phyloP scores from a whole-genome alignment of 2,113 vertebrate species.

The Lophotis ruficrista region DNA sequence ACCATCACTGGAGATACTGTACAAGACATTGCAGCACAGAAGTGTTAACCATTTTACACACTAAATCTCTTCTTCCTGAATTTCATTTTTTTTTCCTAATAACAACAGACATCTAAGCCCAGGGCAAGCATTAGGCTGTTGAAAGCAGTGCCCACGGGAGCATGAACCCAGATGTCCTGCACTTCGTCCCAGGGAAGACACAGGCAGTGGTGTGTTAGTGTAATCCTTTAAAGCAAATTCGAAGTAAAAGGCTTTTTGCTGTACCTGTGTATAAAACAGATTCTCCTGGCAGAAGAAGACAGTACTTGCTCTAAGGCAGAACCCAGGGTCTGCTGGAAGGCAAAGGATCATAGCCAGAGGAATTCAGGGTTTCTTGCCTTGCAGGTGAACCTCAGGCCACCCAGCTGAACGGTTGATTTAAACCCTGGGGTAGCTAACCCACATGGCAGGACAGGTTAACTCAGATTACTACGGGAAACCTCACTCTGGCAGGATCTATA shows the following conservation, averaged over 20 bases:
- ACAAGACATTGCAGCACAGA: not conserved
- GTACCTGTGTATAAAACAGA: not conserved
- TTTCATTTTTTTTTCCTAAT: not conserved
- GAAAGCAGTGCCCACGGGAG: not conserved
- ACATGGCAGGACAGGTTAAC: not conserved
- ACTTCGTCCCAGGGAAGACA: not conserved
- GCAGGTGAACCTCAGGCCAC: not conserved
- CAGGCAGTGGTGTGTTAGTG: accelerated
- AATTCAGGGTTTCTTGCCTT: not conserved
- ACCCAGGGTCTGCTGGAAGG: not conserved
- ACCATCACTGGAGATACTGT: not conserved
- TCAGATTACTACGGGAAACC: not conserved
- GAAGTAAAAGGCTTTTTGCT: not conserved
- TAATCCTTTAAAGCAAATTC: not conserved
- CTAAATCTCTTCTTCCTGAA: not conserved
- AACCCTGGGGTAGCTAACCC: not conserved
- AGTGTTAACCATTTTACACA: not conserved
- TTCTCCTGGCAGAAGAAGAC: not conserved
- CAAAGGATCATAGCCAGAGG: not conserved
- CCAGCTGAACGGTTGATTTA: not conserved
- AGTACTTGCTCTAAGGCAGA: not conserved
- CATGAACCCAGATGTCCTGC: not conserved
- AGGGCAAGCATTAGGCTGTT: not conserved
- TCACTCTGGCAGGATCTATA: conserved; percentile 5
- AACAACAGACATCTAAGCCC: not conserved